Evolutionary conservation across 2,797 vertebrate genomes (phyloP).

Genomic region (Amphiprion clarkii): DNA sequence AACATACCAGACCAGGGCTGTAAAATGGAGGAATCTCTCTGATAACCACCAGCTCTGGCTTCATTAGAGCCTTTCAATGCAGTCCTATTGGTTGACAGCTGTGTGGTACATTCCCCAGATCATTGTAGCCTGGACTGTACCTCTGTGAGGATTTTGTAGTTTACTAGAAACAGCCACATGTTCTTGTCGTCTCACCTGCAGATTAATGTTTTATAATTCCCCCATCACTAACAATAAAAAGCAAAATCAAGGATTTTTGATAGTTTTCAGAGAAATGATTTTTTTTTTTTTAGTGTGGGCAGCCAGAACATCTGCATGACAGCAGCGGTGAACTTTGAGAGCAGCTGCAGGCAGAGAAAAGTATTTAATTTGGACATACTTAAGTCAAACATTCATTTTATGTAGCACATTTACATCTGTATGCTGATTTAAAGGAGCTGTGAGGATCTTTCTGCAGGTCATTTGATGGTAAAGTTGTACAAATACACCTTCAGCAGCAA

Average conservation of each 20-base stretch:
- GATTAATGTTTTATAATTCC: constrained; percentile 1
- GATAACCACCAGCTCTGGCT: constrained; percentile 42
- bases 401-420: not conserved
- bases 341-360: constrained; percentile 17
- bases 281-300: not conserved
- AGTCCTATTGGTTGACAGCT: constrained; percentile 49
- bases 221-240: not conserved
- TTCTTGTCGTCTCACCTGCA: not conserved
- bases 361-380: not conserved
- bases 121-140: constrained; percentile 26
- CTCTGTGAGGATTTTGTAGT: constrained; percentile 14
- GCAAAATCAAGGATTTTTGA: not conserved
- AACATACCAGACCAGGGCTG: constrained; percentile 9
- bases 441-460: not conserved
- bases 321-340: constrained; percentile 23
- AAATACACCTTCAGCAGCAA: constrained; percentile 8
- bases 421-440: not conserved
- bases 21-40: constrained; percentile 45
- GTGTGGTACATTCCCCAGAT: constrained; percentile 67
- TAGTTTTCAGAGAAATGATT: not conserved
- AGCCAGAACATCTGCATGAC: constrained; percentile 53
- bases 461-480: not conserved
- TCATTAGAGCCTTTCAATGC: constrained; percentile 46
- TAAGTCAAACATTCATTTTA: not conserved
- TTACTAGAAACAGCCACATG: not conserved